Base-by-base conservation (phyloP, 2,113 vertebrate species). In the Aythya baeri region DNA sequence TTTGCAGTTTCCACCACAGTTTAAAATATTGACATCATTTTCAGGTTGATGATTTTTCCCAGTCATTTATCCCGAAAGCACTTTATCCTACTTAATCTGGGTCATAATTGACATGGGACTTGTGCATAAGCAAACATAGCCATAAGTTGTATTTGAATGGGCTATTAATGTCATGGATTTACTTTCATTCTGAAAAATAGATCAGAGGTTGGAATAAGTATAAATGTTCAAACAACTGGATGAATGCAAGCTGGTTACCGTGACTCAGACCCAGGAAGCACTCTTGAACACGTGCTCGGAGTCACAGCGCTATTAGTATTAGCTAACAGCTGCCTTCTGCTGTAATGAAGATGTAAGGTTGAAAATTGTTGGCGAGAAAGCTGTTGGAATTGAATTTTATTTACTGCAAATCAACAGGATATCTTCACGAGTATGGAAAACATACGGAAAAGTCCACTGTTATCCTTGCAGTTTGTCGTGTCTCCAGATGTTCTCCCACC, bases 11-110 rank as follows among this genome's bases (percentile, higher is more conserved):
- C 85, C 65, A 25, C 32, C 0, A 2, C 7, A 1, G 59, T 86
- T 93, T 83, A 58, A 38, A 34, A 89, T 71, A 73, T 41, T 90
- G 21, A 25, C 86, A 89, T 94, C 50, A 5, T 92, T 95, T 95
- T 96, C 96, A 93, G 81, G 80, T 84, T 92, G 94, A 82, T 94
- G 94, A 85, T 86, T 94, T 93, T 94, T 84, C 93, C 82, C 87
- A 89, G 85, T 71, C 79, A 68, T 94, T 93, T 93, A 63, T 96
- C 90, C 93, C 83, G 22, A 82, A 88, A 96, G 81, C 89, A 81
- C 61, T 91, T 87, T 34, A 72, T 97, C 52, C 77, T 85, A 8
- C 59, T 89, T 95, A 92, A 95, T 96, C 83, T 94, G 86, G 93
- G 90, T 95, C 89, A 84, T 86, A 94, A 95, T 70, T 92, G 83